Evolutionary conservation across 2,797 vertebrate species (phyloP).

Genomic region (Ceryle rudis): DNA sequence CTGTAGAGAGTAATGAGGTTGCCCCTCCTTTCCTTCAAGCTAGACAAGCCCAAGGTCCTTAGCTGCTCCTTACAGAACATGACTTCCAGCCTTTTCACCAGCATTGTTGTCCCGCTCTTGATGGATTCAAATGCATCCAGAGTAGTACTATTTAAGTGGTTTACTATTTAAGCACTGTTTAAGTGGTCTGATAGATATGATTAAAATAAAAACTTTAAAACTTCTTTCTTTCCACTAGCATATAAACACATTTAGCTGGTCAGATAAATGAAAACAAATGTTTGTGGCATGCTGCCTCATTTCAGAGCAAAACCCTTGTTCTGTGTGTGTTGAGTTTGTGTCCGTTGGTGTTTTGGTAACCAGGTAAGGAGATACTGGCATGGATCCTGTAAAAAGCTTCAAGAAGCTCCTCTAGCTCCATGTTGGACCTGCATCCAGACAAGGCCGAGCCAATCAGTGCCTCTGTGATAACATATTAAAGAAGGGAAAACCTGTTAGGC

Average conservation of each 20-base stretch:
- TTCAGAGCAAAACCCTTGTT: not conserved
- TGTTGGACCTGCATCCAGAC: not conserved
- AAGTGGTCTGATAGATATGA: not conserved
- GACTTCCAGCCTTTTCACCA: accelerated
- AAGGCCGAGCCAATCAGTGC: not conserved
- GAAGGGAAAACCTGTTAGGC: not conserved
- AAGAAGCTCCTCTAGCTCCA: not conserved
- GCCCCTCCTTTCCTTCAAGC: not conserved
- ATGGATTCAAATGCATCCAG: not conserved
- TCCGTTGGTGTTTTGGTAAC: not conserved
- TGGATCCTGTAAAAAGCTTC: not conserved
- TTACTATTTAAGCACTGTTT: not conserved
- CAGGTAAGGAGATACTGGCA: not conserved
- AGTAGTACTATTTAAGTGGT: not conserved
- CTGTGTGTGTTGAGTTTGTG: not conserved
- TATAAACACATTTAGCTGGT: not conserved
- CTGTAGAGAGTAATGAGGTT: not conserved
- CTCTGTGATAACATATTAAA: not conserved
- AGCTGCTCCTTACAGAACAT: accelerated
- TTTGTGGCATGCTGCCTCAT: not conserved
- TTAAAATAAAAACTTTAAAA: not conserved
- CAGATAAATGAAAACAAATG: not conserved
- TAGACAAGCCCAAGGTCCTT: not conserved
- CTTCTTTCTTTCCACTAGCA: not conserved
- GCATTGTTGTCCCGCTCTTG: not conserved